Percentiles rank a stretch among this genome's conserved stretches.
These are phyloP conservation scores for Drosophila paramelanica DNA, from an alignment of 2,888 invertebrate genomes.

Conservation along the genomic window DNA sequence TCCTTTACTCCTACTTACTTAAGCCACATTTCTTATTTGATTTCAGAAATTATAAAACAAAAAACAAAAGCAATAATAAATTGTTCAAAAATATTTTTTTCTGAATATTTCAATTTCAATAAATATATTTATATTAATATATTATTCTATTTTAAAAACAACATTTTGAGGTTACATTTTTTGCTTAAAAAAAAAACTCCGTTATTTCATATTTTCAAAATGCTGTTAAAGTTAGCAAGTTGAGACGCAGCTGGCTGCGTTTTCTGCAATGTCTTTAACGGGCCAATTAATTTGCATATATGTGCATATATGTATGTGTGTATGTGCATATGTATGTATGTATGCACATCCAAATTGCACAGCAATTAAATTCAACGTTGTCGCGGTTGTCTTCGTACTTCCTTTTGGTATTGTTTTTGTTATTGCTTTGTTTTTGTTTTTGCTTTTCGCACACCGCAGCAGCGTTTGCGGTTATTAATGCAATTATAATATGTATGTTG, in stretches of 20 bases:
- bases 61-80: too few relatives aligned
- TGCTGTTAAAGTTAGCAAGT: background rate
- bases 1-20: too few relatives aligned
- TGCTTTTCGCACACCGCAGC: conserved; percentile 2
- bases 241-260: conserved; percentile 1
- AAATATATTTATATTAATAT: too few relatives aligned
- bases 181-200: background rate
- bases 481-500: conserved; percentile 55
- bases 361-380: conserved; percentile 35
- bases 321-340: background rate
- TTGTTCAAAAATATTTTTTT: too few relatives aligned
- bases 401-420: background rate
- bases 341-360: conserved; percentile 24
- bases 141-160: too few relatives aligned
- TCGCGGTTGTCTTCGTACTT: conserved; percentile 7
- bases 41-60: too few relatives aligned
- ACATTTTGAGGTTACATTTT: too few relatives aligned
- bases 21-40: too few relatives aligned
- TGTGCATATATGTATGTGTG: background rate
- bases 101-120: too few relatives aligned
- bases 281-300: conserved; percentile 39
- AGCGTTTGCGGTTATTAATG: conserved; percentile 32
- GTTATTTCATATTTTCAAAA: conserved; percentile 4
- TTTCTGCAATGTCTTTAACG: conserved; percentile 14
- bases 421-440: too few relatives aligned